phyloP scores from a whole-genome alignment of 2,888 invertebrate species.

The Mylabris sibirica region DNA sequence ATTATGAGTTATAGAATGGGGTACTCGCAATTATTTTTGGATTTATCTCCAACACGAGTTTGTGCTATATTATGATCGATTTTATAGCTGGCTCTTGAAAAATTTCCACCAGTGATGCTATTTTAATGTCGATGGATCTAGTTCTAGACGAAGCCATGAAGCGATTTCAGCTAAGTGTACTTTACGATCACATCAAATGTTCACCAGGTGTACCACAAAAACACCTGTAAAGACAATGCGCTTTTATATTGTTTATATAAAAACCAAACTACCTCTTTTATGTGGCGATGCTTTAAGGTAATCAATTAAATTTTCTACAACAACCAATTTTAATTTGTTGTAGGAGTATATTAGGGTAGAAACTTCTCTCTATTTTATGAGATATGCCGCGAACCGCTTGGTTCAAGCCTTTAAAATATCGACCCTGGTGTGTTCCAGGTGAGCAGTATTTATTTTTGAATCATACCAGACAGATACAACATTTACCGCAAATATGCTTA shows the following conservation, averaged over 20 bases:
- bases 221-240: slow-evolving; percentile 44
- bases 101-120: neutral
- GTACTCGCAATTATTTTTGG: too few relatives aligned
- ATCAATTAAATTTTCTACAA: slow-evolving; percentile 33
- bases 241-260: slow-evolving; percentile 43
- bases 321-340: neutral
- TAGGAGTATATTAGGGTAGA: neutral
- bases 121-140: neutral
- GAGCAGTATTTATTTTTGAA: slow-evolving; percentile 41
- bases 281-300: slow-evolving; percentile 33
- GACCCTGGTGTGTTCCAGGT: slow-evolving; percentile 41
- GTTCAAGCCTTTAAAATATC: slow-evolving; percentile 28
- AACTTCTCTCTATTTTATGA: neutral
- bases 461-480: neutral
- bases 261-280: slow-evolving; percentile 34
- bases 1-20: too few relatives aligned
- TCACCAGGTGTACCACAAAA: slow-evolving; percentile 36
- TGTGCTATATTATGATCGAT: neutral
- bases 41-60: neutral
- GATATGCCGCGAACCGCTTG: neutral
- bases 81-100: neutral
- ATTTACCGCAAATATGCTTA: slow-evolving; percentile 33
- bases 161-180: slow-evolving; percentile 32
- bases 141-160: neutral
- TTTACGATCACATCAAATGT: slow-evolving; percentile 44